Base-by-base conservation (phyloP, 1,140 invertebrate species). In the Rhysida immarginata region DNA sequence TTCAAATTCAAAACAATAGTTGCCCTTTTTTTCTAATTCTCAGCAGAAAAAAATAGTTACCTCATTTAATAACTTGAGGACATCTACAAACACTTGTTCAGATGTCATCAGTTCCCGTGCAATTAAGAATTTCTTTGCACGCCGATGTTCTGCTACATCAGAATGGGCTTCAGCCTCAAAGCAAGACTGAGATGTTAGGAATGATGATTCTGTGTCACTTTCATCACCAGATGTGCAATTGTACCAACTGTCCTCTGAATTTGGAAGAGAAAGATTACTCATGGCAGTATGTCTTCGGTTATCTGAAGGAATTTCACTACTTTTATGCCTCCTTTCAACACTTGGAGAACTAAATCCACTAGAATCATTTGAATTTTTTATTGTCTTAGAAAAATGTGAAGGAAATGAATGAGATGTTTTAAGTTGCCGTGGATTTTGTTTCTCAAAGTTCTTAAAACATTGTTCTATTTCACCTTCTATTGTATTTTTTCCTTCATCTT, bases 51-150 rank as follows among this genome's bases (percentile, higher is more conserved):
- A n/a, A n/a, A n/a, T n/a, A n/a, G n/a, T 65, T 63, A 73, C 79
- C 61, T 77, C 69, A 66, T 81, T 82, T 2, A 86, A 74, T n/a
- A 86, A 66, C 54, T 76, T 76, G 18, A 86, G 66, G 59, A 80
- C 77, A 67, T 79, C 76, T 11, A 85, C 80, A 69, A 84, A 86
- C 52, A 77, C 77, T 62, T 75, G 73, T 66, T 86, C 84, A 0
- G 83, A 84, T 3, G 76, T 76, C 58, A 80, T 71, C 29, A 86
- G 74, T 69, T 86, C 84, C 60, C 78, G 67, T 2, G 81, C 83
- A 43, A 83, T 78, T 29, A 73, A 74, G 60, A 63, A 69, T 71
- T 72, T 54, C 64, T 66, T 24, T 63, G 61, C 58, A 64, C 65
- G 24, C 65, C 66, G 24, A 27, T 13, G 8, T 57, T 51, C 26